Conservation (phyloP, 2,888 invertebrate genomes). For the Pilophorus perplexus region DNA sequence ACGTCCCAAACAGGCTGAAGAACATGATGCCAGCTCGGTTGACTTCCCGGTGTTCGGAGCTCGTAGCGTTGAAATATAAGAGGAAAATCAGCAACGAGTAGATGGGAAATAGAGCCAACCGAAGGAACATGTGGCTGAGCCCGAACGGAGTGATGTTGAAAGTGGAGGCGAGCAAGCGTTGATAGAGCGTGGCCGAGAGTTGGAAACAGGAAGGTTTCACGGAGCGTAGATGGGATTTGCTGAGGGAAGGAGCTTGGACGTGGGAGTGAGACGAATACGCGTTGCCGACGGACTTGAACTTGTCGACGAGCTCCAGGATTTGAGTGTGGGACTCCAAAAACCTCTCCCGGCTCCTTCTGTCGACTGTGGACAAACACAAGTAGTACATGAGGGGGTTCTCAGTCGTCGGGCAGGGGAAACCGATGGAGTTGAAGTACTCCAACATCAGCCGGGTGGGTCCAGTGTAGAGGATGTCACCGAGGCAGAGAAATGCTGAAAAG, state of each 20-base stretch:
- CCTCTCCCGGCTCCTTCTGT: slow-evolving; percentile 79
- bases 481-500: slow-evolving; percentile 81
- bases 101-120: slow-evolving; percentile 70
- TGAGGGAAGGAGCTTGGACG: slow-evolving; percentile 27
- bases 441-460: slow-evolving; percentile 89
- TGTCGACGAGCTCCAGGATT: slow-evolving; percentile 85
- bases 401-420: slow-evolving; percentile 93
- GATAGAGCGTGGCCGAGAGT: slow-evolving; percentile 53
- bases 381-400: slow-evolving; percentile 99
- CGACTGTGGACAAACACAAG: slow-evolving; percentile 72
- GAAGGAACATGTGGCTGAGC: slow-evolving; percentile 69
- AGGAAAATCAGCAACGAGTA: slow-evolving; percentile 75
- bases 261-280: slow-evolving; percentile 51
- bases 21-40: slow-evolving; percentile 66
- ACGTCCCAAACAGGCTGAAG: slow-evolving; percentile 65
- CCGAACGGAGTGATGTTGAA: slow-evolving; percentile 75
- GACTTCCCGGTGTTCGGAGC: slow-evolving; percentile 48
- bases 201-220: slow-evolving; percentile 64
- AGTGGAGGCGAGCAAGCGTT: slow-evolving; percentile 70
- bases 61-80: slow-evolving; percentile 66
- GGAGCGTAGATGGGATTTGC: slow-evolving; percentile 49
- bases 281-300: slow-evolving; percentile 83
- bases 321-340: slow-evolving; percentile 92
- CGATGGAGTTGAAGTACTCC: slow-evolving; percentile 91
- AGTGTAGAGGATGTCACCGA: slow-evolving; percentile 87